Percentiles rank a stretch among this genome's conserved stretches.
Evolutionary conservation across 2,888 invertebrate species (phyloP).

Genomic region (Ichneumon xanthorius): DNA sequence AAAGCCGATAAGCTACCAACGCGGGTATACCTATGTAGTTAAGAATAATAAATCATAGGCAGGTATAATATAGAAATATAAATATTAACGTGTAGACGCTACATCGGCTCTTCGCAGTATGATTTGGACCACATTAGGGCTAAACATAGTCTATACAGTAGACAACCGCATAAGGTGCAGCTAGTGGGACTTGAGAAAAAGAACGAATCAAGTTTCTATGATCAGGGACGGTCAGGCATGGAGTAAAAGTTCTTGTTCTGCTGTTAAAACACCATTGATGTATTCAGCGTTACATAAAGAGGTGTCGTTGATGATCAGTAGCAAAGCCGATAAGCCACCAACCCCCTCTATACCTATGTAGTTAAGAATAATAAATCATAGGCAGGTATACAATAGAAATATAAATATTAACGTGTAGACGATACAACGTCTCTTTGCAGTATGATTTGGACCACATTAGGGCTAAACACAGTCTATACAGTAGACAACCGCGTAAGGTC

Average conservation of each 20-base stretch:
- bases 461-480: neutral
- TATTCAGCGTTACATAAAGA: conserved; percentile 8
- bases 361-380: neutral
- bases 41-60: neutral
- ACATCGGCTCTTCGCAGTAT: neutral
- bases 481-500: neutral
- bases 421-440: neutral
- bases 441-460: neutral
- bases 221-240: too few species aligned
- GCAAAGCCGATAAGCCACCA: conserved; percentile 39
- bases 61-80: neutral
- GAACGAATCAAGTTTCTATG: too few species aligned
- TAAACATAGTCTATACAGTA: neutral
- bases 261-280: too few species aligned
- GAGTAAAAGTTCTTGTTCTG: too few species aligned
- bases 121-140: neutral
- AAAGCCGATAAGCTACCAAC: conserved; percentile 37
- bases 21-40: neutral
- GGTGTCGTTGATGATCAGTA: conserved; percentile 22
- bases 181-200: neutral
- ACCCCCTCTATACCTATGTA: neutral
- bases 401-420: neutral
- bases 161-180: neutral
- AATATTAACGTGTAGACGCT: neutral
- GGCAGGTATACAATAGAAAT: neutral